Base-by-base conservation (phyloP, 1,140 invertebrate species). In the Cherax quadricarinatus region DNA sequence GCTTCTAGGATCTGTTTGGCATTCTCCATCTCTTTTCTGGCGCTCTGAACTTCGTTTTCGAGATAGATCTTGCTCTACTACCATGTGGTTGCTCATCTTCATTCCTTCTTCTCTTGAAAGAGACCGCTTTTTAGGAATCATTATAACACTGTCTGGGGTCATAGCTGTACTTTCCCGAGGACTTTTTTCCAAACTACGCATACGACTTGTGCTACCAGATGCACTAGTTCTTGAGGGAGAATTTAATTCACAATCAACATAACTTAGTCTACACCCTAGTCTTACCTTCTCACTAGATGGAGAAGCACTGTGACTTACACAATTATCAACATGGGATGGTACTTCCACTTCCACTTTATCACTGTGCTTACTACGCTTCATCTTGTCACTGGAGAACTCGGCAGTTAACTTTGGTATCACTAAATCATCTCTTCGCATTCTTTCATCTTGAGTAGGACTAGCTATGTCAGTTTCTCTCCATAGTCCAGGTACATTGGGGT, bases 391-490 rank as follows among this genome's bases (percentile, higher is more conserved):
- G 21, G 93, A 93, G 81, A 93, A 93, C 62, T 93, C 90, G 57
- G 93, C 93, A 86, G 87, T 91, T 80, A 94, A 89, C 83, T 94
- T 94, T 79, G 93, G 93, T 88, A 94, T 94, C 73, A 93, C 92
- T 66, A 94, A 53, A 86, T 94, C 93, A 89, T 94, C 93, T 75
- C 89, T 89, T 70, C 93, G 91, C 86, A 94, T 81, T 41, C 86
- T 91, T 49, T 94, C 92, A 73, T 92, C 88, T 53, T 88, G 78
- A 85, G 66, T 60, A 49, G 86, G 86, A 83, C 86, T 88, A 48
- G 91, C 91, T 78, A 91, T 91, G 24, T 94, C 92, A 62, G 88
- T 93, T 86, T 94, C 93, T 83, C 92, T 94, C 93, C 93, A 94
- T 1, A 88, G 79, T 80, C 84, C 88, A 60, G 93, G 89, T 60